phyloP scores from a whole-genome alignment of 2,888 invertebrate species.

The Molorchus minor region DNA sequence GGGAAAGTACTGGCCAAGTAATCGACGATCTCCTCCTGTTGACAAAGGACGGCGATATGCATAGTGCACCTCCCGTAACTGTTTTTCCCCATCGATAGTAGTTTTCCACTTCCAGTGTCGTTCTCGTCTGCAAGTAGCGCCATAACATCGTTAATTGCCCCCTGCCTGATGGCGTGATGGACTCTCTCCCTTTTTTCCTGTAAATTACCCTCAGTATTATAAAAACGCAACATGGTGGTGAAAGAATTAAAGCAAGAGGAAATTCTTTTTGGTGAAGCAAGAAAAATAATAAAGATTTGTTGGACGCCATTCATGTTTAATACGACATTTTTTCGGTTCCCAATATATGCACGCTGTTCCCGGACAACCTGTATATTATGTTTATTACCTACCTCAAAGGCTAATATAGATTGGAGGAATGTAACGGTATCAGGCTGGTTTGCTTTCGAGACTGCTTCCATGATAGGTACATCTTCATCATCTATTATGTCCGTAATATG shows the following conservation, averaged over 20 bases:
- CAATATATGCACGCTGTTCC: background rate
- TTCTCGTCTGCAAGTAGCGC: conserved; percentile 66
- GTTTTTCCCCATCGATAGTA: conserved; percentile 71
- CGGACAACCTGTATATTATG: background rate
- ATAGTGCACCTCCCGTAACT: conserved; percentile 79
- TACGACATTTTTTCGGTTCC: background rate
- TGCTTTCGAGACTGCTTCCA: conserved; percentile 75
- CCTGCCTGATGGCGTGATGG: conserved; percentile 76
- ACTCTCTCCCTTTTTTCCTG: conserved; percentile 81
- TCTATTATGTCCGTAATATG: conserved; percentile 84
- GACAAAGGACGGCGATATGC: conserved; percentile 87
- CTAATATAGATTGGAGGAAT: conserved; percentile 76
- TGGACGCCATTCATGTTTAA: background rate
- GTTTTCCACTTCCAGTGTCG: conserved; percentile 65
- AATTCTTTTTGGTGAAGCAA: background rate
- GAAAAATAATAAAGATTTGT: no score
- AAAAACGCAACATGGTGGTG: conserved; percentile 1
- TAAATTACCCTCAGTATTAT: conserved; percentile 9
- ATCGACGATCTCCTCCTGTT: conserved; percentile 82
- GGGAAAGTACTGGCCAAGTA: conserved; percentile 78
- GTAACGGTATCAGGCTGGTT: conserved; percentile 73
- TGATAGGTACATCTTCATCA: conserved; percentile 73
- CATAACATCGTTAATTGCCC: conserved; percentile 70
- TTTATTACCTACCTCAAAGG: conserved; percentile 75
- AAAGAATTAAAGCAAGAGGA: background rate